These are phyloP conservation scores for Zaprionus davidi DNA, from an alignment of 1,140 invertebrate genomes.

Conservation along the genomic window DNA sequence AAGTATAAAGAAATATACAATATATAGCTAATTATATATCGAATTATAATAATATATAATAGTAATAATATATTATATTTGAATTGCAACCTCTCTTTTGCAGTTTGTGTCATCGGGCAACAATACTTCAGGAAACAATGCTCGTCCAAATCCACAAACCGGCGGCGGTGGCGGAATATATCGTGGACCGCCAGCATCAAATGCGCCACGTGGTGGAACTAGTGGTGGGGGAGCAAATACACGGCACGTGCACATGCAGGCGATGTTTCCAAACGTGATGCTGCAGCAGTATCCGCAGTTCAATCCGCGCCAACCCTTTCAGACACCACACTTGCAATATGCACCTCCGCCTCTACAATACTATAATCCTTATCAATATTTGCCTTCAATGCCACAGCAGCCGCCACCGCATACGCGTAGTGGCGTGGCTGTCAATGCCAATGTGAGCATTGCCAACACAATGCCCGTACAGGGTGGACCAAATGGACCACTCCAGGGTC, in stretches of 20 bases:
- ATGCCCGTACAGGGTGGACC: slow-evolving; percentile 68
- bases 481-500: slow-evolving; percentile 64
- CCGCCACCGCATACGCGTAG: slow-evolving; percentile 59
- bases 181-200: slow-evolving; percentile 62
- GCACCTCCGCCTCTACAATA: slow-evolving; percentile 54
- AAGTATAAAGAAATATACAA: too few relatives aligned
- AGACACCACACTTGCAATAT: slow-evolving; percentile 66
- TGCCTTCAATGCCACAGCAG: slow-evolving; percentile 60
- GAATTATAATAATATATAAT: too few relatives aligned
- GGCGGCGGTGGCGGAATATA: slow-evolving; percentile 54
- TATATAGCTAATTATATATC: too few relatives aligned
- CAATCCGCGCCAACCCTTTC: slow-evolving; percentile 65
- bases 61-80: too few relatives aligned
- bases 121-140: slow-evolving; percentile 57
- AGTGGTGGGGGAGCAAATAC: slow-evolving; percentile 36
- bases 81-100: slow-evolving; percentile 17
- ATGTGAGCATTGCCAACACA: slow-evolving; percentile 62
- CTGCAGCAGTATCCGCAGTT: slow-evolving; percentile 66
- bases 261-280: slow-evolving; percentile 69
- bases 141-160: slow-evolving; percentile 66
- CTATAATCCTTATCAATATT: slow-evolving; percentile 67
- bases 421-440: slow-evolving; percentile 64
- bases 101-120: slow-evolving; percentile 69
- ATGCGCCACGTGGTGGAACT: slow-evolving; percentile 57
- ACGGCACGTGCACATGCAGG: slow-evolving; percentile 65